Conservation (phyloP, 2,113 vertebrate genomes). For the Dipodomys ordii region DNA sequence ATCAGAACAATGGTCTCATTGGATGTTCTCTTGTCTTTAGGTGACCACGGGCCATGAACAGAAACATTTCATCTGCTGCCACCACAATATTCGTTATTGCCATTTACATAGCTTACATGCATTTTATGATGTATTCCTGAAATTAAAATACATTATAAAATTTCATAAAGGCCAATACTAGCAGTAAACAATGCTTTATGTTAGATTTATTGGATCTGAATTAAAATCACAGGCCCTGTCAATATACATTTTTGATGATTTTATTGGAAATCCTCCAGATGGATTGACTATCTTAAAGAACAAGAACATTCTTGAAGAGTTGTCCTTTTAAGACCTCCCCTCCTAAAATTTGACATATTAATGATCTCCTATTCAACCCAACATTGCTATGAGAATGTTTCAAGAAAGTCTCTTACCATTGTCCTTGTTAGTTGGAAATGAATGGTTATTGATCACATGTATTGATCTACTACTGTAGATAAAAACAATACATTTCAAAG, state of each 20-base stretch:
- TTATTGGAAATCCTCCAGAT: slow-evolving; percentile 52
- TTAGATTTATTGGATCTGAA: slow-evolving; percentile 41
- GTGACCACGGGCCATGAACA: fast-evolving
- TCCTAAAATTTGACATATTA: slow-evolving; percentile 70
- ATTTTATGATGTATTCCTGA: not conserved
- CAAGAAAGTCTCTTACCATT: slow-evolving; percentile 85
- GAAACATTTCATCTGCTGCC: not conserved
- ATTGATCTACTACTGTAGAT: slow-evolving; percentile 89
- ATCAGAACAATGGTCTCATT: not conserved
- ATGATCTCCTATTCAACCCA: slow-evolving; percentile 82
- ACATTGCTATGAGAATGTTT: slow-evolving; percentile 84
- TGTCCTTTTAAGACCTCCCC: slow-evolving; percentile 62
- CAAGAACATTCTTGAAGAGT: slow-evolving; percentile 52
- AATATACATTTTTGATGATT: slow-evolving; percentile 45
- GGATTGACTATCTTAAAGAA: slow-evolving; percentile 47
- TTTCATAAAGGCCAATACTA: slow-evolving; percentile 56
- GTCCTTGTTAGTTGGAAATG: slow-evolving; percentile 88
- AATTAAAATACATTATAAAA: slow-evolving; percentile 11
- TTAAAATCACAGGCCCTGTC: slow-evolving; percentile 24
- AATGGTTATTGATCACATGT: slow-evolving; percentile 89
- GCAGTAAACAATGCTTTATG: slow-evolving; percentile 58
- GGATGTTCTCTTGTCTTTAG: not conserved
- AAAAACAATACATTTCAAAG: slow-evolving; percentile 90
- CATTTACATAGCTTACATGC: not conserved
- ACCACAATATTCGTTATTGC: not conserved